Conservation (phyloP, 2,888 invertebrate genomes). For the Cataglyphis albicans region DNA sequence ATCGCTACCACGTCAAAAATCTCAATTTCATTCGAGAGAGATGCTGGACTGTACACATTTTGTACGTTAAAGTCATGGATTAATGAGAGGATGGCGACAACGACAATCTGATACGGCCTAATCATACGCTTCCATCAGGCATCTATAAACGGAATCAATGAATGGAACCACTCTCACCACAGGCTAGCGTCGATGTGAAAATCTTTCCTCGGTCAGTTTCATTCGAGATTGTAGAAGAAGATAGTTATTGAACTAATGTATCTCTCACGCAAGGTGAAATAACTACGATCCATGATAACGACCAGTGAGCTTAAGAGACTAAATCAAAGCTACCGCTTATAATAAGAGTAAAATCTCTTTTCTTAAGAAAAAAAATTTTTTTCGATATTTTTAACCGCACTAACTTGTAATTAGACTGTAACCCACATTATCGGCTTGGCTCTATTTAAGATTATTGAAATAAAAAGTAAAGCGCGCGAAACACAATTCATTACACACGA, state of each 20-base stretch:
- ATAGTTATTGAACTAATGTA: conserved; percentile 19
- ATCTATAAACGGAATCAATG: conserved; percentile 25
- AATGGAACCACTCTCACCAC: conserved; percentile 16
- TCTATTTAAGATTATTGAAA: background rate
- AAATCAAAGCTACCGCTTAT: conserved; percentile 11
- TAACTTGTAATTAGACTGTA: background rate
- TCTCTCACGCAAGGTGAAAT: conserved; percentile 34
- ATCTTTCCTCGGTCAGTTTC: conserved; percentile 21
- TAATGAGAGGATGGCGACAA: background rate
- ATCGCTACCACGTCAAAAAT: background rate
- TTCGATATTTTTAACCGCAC: background rate
- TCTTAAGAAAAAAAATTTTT: background rate
- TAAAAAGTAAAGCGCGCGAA: background rate
- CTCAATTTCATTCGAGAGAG: background rate
- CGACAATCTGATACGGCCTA: conserved; percentile 1
- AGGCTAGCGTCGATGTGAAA: background rate
- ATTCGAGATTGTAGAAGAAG: conserved; percentile 20
- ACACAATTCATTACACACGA: background rate
- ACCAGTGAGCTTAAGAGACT: background rate
- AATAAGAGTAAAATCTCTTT: background rate
- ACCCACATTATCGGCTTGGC: background rate
- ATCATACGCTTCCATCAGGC: conserved; percentile 22
- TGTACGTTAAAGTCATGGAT: background rate
- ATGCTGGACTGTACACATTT: background rate
- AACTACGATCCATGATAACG: conserved; percentile 27